A percentile compares a stretch with the other conserved stretches of the same genome.
Evolutionary conservation across 2,113 vertebrate genomes (phyloP).

Genomic region (human (Homo sapiens)): DNA sequence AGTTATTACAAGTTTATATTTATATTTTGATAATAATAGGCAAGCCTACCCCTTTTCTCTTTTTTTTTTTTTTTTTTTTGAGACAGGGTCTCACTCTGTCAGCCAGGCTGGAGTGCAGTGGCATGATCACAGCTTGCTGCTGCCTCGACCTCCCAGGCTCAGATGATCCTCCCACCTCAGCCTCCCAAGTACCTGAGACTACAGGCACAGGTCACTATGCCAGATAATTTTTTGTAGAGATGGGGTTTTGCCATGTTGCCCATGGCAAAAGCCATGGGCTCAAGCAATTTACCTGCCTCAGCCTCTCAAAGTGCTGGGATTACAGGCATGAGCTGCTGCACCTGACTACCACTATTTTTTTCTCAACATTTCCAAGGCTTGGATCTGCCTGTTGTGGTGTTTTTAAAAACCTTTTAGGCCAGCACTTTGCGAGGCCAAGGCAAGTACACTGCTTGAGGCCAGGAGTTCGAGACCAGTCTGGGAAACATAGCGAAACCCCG

Average conservation of each 20-base stretch:
- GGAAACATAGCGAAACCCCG: too few relatives aligned
- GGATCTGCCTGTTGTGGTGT: not conserved
- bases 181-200: not conserved
- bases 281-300: too few relatives aligned
- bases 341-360: not conserved
- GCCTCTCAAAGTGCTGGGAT: too few relatives aligned
- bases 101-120: not conserved
- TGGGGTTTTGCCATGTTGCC: not conserved
- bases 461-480: too few relatives aligned
- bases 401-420: not conserved
- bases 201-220: not conserved
- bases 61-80: not conserved
- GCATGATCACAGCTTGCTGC: not conserved
- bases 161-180: not conserved
- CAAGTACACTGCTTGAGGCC: too few relatives aligned
- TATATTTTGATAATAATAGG: not conserved
- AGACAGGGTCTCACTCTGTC: not conserved
- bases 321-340: too few relatives aligned
- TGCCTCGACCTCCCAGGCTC: not conserved
- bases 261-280: too few relatives aligned
- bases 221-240: not conserved
- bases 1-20: not conserved
- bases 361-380: not conserved
- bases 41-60: not conserved
- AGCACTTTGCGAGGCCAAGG: too few relatives aligned